Evolutionary conservation across 2,113 vertebrate genomes (phyloP).

Genomic region (Ictalurus punctatus): DNA sequence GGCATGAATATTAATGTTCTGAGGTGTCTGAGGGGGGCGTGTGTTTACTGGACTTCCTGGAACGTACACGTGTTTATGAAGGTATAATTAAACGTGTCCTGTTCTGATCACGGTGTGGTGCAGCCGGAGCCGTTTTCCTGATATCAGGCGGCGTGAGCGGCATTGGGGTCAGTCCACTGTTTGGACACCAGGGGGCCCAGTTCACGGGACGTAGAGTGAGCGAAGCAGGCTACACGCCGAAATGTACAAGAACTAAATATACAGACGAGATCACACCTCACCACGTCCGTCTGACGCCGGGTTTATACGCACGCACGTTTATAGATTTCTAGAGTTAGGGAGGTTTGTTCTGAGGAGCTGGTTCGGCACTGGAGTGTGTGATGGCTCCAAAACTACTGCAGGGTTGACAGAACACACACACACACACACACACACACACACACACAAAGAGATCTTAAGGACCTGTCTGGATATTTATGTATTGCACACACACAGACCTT

Average conservation of each 20-base stretch:
- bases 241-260: background rate
- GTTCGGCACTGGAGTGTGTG: background rate
- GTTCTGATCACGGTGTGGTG: background rate
- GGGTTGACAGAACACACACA: background rate
- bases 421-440: background rate
- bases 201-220: conserved; percentile 8
- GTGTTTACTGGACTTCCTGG: background rate
- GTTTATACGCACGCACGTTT: background rate
- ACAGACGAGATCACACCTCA: background rate
- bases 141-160: background rate
- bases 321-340: background rate
- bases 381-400: background rate
- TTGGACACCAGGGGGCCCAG: no score
- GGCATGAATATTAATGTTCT: background rate
- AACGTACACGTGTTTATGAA: background rate
- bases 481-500: background rate
- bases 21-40: background rate
- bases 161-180: conserved; percentile 33
- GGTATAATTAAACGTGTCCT: background rate
- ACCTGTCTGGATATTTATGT: background rate
- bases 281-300: no score
- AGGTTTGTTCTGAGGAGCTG: background rate
- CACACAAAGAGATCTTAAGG: background rate
- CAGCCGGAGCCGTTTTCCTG: background rate
- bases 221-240: background rate